Evolutionary conservation across 1,140 invertebrate species (phyloP), one percentile per base, ranked within the genome.

Genomic region (Pseudomyrmex sp.): DNA sequence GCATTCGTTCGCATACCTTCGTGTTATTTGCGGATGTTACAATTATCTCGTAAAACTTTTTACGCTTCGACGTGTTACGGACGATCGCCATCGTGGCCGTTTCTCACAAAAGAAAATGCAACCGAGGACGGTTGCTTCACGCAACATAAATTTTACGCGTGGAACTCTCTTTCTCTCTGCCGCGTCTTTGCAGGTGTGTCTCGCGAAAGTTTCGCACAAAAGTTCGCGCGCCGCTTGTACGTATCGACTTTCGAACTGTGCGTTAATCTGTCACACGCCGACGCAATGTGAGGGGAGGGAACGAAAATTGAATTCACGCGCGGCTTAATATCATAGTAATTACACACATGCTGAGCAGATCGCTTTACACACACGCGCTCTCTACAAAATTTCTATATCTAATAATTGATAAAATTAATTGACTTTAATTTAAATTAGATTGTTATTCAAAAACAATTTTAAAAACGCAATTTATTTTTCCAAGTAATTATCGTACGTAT

Each of bases 141-240:
- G 90, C 79, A 85, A 86, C 90, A 88, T 91, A 89, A 91, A 91
- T 76, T 90, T 83, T 66, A 59, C 63, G 73, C 76, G 77, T 69
- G 48, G 70, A 77, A 63, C 52, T 54, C 23, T 52, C 50, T 26
- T 10, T 59, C 18, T 59, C 63, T 62, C 18, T 35, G 83, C 76
- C 18, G 50, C 77, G 26, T 66, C 56, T 70, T 82, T 52, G 84
- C 88, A 88, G 84, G 84, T 89, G 86, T 80, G 18, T 48, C 58
- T 44, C 65, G 82, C 35, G 69, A 84, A 77, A 65, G 35, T 74
- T 56, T 85, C 79, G 58, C 70, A 69, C 69, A 70, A 83, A 35
- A 35, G 85, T 85, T 54, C 18, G 20, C 35, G 18, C 26, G 48
- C 20, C n/a, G 15, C 35, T 35, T 35, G 35, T 35, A 7, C 9